Evolutionary conservation across 2,888 invertebrate genomes (phyloP).

Genomic region (Baccha elongata): DNA sequence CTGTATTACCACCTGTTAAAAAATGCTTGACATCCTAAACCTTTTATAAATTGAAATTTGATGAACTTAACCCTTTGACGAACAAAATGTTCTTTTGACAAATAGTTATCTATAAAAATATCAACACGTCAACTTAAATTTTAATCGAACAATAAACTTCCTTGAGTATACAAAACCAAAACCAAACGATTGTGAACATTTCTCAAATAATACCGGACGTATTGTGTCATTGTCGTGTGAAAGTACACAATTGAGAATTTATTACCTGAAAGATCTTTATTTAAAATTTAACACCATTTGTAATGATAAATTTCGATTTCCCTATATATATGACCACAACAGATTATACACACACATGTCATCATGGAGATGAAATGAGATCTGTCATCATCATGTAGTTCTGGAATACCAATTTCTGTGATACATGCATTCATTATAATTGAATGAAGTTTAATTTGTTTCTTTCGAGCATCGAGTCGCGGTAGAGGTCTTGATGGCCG

Average conservation of each 20-base stretch:
- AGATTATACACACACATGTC: constrained; percentile 68
- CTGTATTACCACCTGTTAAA: not conserved
- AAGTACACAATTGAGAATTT: constrained; percentile 55
- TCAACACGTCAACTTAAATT: constrained; percentile 34
- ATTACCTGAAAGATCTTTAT: constrained; percentile 71
- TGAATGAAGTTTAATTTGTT: constrained; percentile 44
- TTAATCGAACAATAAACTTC: constrained; percentile 70
- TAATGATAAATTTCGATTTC: constrained; percentile 71
- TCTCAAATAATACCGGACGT: constrained; percentile 51
- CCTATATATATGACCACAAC: constrained; percentile 51
- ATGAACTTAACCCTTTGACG: constrained; percentile 27
- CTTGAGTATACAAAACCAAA: constrained; percentile 61
- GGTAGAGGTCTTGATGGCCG: not conserved
- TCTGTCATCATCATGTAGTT: constrained; percentile 64
- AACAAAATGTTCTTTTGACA: constrained; percentile 23
- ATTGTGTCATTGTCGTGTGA: constrained; percentile 50
- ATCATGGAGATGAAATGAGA: constrained; percentile 55
- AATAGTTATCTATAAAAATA: constrained; percentile 42
- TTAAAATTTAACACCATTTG: constrained; percentile 72
- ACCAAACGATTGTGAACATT: constrained; percentile 50
- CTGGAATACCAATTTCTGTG: constrained; percentile 66
- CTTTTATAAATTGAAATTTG: not conserved
- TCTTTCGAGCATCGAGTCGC: not conserved
- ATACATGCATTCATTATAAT: constrained; percentile 64
- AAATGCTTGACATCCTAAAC: not conserved